These are phyloP conservation scores for Drosophila emarginata DNA, from an alignment of 2,888 invertebrate genomes.

Conservation along the genomic window DNA sequence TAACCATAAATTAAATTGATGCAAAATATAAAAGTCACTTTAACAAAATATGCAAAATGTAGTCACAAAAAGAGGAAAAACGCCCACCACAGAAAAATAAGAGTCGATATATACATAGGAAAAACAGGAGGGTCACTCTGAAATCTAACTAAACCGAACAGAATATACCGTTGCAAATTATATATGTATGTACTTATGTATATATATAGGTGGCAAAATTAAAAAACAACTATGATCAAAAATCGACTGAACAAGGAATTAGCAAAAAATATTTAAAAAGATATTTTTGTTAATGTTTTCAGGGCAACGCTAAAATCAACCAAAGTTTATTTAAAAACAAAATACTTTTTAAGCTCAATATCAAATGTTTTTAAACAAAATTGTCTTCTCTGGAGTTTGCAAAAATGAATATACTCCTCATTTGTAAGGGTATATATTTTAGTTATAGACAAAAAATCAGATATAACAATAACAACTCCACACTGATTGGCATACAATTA, in stretches of 20 bases:
- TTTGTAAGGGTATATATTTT: neutral
- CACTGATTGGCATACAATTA: constrained; percentile 53
- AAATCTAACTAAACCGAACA: neutral
- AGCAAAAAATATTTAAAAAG: no score
- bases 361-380: no score
- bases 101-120: neutral
- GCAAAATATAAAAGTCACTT: constrained; percentile 66
- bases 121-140: neutral
- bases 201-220: no score
- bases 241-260: no score
- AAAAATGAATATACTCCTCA: no score
- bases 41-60: constrained; percentile 68
- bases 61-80: constrained; percentile 25
- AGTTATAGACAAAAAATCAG: neutral
- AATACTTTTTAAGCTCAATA: no score
- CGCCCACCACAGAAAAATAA: constrained; percentile 49
- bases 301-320: no score
- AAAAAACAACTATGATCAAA: no score
- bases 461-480: constrained; percentile 34
- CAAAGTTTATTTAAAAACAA: no score
- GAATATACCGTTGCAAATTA: neutral
- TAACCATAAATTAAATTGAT: constrained; percentile 67
- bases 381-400: no score
- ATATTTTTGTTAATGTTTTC: no score
- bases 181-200: no score